phyloP scores from a whole-genome alignment of 2,888 invertebrate species.

The Baronia brevicornis region DNA sequence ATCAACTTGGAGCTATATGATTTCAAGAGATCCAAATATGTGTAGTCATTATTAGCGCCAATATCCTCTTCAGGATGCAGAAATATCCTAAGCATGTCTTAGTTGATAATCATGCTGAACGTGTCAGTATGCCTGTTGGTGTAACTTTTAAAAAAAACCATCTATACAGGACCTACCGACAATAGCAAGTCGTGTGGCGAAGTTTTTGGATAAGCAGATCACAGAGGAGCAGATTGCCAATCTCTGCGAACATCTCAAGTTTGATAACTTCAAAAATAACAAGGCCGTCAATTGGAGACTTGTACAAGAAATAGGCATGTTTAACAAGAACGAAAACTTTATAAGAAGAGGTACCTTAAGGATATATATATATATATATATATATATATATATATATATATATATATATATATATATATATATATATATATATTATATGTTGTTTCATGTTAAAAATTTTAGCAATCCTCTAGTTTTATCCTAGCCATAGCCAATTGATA shows the following conservation, averaged over 20 bases:
- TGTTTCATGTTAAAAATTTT: too few species aligned
- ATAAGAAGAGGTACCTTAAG: constrained; percentile 23
- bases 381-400: constrained; percentile 1
- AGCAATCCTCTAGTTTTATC: too few species aligned
- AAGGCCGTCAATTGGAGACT: constrained; percentile 33
- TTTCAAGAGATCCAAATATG: too few species aligned
- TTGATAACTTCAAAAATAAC: constrained; percentile 84
- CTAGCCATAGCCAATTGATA: too few species aligned
- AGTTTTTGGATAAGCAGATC: constrained; percentile 18
- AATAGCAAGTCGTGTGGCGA: constrained; percentile 12
- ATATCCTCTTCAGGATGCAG: too few species aligned
- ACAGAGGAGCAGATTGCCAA: constrained; percentile 31
- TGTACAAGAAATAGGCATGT: constrained; percentile 14
- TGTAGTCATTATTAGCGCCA: too few species aligned
- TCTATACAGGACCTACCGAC: constrained; percentile 16
- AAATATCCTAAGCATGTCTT: too few species aligned
- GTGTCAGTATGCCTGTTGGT: too few species aligned
- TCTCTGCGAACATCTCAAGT: constrained; percentile 79
- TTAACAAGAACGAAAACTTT: constrained; percentile 15
- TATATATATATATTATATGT: too few species aligned
- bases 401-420: too few species aligned
- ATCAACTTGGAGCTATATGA: too few species aligned
- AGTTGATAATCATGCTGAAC: too few species aligned
- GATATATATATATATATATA: background rate
- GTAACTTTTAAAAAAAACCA: background rate